These are phyloP conservation scores for Vulpes vulpes DNA, from an alignment of 2,113 vertebrate species.

Conservation along the genomic window DNA sequence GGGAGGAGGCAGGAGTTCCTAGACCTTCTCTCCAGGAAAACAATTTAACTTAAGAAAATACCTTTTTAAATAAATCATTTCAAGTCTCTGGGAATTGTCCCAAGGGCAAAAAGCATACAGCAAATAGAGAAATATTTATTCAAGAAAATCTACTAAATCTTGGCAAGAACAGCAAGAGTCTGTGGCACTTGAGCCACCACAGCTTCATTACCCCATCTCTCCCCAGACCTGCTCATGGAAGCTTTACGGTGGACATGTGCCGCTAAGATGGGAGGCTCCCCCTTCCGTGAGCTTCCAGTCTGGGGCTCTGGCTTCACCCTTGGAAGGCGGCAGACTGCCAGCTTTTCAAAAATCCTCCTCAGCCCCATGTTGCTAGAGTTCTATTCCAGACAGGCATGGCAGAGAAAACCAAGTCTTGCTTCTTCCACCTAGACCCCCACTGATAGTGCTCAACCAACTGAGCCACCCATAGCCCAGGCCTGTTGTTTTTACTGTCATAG, in stretches of 20 bases:
- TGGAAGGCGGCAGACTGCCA: not conserved
- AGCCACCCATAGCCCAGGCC: too few species aligned
- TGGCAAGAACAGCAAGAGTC: not conserved
- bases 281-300: not conserved
- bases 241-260: too few species aligned
- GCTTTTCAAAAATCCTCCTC: not conserved
- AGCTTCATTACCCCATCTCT: not conserved
- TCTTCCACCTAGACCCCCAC: not conserved
- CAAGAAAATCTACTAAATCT: not conserved
- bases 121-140: conserved; percentile 5
- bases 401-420: not conserved
- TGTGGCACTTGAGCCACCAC: not conserved
- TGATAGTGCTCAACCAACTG: too few species aligned
- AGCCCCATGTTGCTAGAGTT: not conserved
- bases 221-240: not conserved
- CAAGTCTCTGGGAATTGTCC: not conserved
- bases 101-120: not conserved
- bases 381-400: not conserved
- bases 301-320: not conserved
- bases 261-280: not conserved
- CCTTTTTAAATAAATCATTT: not conserved
- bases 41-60: not conserved
- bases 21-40: not conserved
- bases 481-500: not conserved
- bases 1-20: not conserved